Conservation (phyloP, 1,140 invertebrate genomes). For the Drosophila saltans region DNA sequence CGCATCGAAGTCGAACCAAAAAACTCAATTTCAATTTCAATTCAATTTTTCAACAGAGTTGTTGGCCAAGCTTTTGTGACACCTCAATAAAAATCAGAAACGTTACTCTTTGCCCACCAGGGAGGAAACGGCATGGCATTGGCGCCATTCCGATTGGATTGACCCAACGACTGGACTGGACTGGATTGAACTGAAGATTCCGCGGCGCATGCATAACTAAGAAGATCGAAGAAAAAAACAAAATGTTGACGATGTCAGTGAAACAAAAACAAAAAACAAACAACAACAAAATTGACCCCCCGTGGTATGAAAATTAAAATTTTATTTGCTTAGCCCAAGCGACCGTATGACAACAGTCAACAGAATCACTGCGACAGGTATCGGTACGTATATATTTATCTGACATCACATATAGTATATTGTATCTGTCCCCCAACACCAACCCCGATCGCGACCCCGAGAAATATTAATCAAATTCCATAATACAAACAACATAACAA, state of each 20-base stretch:
- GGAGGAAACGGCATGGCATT: slow-evolving; percentile 38
- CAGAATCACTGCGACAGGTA: slow-evolving; percentile 56
- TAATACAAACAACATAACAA: slow-evolving; percentile 76
- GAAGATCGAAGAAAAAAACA: slow-evolving; percentile 26
- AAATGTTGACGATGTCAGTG: slow-evolving; percentile 28
- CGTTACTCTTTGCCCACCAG: slow-evolving; percentile 34
- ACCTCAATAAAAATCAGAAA: slow-evolving; percentile 72
- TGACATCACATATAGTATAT: too few relatives aligned
- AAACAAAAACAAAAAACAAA: slow-evolving; percentile 23
- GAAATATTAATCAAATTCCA: slow-evolving; percentile 76
- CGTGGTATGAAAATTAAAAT: slow-evolving; percentile 75
- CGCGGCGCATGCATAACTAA: slow-evolving; percentile 60
- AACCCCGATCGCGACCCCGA: slow-evolving; percentile 44
- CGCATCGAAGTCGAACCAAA: slow-evolving; percentile 19
- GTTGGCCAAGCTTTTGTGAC: slow-evolving; percentile 59
- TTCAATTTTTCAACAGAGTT: slow-evolving; percentile 76
- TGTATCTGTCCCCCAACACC: background rate
- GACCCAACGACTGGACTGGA: slow-evolving; percentile 2
- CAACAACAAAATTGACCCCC: slow-evolving; percentile 48
- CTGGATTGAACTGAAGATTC: background rate
- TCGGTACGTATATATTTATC: background rate
- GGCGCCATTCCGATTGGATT: slow-evolving; percentile 33
- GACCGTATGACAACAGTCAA: slow-evolving; percentile 18
- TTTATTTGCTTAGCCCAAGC: slow-evolving; percentile 69
- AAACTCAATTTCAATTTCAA: slow-evolving; percentile 74